Evolutionary conservation across 1,140 invertebrate species (phyloP).

Genomic region (Epicauta chinensis): DNA sequence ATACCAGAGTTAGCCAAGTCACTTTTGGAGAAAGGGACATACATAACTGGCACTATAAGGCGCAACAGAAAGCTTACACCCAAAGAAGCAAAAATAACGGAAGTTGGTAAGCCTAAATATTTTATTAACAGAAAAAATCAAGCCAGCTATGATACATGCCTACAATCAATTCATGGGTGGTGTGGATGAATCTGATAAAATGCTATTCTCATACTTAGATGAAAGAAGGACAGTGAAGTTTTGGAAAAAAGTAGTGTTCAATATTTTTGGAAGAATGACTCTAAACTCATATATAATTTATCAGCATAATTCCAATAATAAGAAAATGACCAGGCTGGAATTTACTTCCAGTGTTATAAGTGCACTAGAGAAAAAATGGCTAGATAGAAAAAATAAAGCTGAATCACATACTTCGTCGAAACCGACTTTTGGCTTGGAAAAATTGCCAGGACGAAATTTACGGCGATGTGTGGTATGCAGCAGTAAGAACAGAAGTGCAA

Average conservation of each 20-base stretch:
- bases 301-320: conserved; percentile 14
- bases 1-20: no score
- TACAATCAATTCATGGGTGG: no score
- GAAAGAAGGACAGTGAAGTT: conserved; percentile 29
- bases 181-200: no score
- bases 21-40: no score
- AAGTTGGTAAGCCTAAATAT: no score
- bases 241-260: conserved; percentile 34
- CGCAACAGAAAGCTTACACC: no score
- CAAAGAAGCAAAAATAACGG: no score
- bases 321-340: conserved; percentile 24
- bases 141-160: no score
- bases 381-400: conserved; percentile 10
- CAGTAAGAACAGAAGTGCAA: conserved; percentile 18
- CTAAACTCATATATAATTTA: conserved; percentile 32
- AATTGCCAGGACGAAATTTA: conserved; percentile 23
- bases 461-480: conserved; percentile 20
- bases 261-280: conserved; percentile 28
- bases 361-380: conserved; percentile 23
- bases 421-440: conserved; percentile 19
- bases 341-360: conserved; percentile 24
- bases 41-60: no score
- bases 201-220: conserved; percentile 7
- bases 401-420: conserved; percentile 7
- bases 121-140: no score